Evolutionary conservation across 1,140 invertebrate genomes (phyloP), one percentile per base, ranked within the genome.

Genomic region (Ceratosolen fusciceps): DNA sequence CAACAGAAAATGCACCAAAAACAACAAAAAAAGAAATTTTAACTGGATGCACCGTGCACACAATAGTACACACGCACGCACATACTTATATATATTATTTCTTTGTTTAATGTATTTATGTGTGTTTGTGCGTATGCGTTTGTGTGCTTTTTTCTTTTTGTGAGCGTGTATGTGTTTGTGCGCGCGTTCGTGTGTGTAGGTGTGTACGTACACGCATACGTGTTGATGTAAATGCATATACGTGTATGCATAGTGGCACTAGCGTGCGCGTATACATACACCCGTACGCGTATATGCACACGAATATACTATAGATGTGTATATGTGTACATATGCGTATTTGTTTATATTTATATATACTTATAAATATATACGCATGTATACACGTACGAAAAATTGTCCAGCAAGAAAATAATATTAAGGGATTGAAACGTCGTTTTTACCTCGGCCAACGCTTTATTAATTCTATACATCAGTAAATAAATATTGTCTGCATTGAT

Each of bases 401-500:
- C 26, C 37, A 62, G 72, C 54, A 62, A 78, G 52, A 71, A 31
- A 74, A 31, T 39, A 58, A 54, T 52, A 62, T 52, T 70, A 21
- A 49, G 58, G 47, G 10, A 31, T 29, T 31, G 0, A n/a, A 26
- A 58, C 24, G 9, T 70, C 58, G 56, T 74, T 29, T 60, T 24
- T 74, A 71, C 76, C 76, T 78, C 76, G 76, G 68, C 56, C 39
- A 31, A 26, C 29, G 43, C 39, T 39, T 39, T 54, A 49, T 60
- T 56, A 2, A 60, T 58, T 70, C 65, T 70, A 52, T 39, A 16
- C 47, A 67, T 52, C 49, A 68, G 12, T 31, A 62, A 49, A 65
- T 14, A 39, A 75, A 34, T 14, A 54, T 31, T 37, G 52, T 39
- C 73, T 54, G 65, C 43, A 58, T 75, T 39, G 58, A 74, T 47